Percentiles rank a stretch among this genome's conserved stretches.
Conservation (phyloP, 2,888 invertebrate genomes). For the Bugula neritina region DNA sequence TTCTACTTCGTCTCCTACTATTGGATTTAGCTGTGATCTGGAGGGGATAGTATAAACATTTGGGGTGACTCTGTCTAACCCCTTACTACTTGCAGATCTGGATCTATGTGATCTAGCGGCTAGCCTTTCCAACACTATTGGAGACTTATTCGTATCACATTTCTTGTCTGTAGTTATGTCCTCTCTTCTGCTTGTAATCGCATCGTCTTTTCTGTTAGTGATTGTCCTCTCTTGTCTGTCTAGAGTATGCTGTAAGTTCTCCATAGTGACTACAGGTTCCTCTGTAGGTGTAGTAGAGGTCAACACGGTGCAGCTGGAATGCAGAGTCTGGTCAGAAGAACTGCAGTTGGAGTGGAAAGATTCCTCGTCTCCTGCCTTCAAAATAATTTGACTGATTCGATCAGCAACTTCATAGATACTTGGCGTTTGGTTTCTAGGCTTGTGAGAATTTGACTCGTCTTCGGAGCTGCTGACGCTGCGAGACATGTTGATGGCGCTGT, state of each 20-base stretch:
- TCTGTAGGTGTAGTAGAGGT: background rate
- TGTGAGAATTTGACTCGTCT: background rate
- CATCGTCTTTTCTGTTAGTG: background rate
- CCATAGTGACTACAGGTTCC: background rate
- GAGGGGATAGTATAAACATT: background rate
- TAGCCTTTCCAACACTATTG: background rate
- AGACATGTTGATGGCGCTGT: slow-evolving; percentile 22
- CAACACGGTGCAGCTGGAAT: background rate
- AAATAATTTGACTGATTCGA: background rate
- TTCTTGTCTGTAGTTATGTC: no score
- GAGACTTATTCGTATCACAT: background rate
- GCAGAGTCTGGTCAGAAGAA: background rate
- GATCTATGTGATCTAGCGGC: background rate
- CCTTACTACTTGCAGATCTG: background rate
- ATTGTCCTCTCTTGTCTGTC: background rate
- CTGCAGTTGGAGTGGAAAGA: background rate
- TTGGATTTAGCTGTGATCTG: background rate
- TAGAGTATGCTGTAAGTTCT: no score
- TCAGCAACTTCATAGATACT: background rate
- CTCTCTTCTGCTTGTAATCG: no score
- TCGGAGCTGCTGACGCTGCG: slow-evolving; percentile 19
- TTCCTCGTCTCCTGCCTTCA: background rate
- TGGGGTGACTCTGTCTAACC: no score
- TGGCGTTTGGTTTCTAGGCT: background rate
- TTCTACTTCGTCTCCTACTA: slow-evolving; percentile 2